Percentiles rank a stretch among this genome's conserved stretches.
These are phyloP conservation scores for Laothoe populi DNA, from an alignment of 2,888 invertebrate species.

Conservation along the genomic window DNA sequence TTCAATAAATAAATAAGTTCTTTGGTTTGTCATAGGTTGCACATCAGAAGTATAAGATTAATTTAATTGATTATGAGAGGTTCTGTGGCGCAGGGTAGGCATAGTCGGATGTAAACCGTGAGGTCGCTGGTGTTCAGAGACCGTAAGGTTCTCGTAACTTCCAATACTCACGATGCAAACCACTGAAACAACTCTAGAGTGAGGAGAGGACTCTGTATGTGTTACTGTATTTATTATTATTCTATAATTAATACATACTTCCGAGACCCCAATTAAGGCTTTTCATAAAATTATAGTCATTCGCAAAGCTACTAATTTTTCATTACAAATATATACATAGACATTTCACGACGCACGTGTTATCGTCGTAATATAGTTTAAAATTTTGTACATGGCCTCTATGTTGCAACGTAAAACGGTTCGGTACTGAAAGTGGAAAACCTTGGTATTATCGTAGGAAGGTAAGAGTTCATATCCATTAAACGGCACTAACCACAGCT, in stretches of 20 bases:
- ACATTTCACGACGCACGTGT: slow-evolving; percentile 8
- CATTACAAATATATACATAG: slow-evolving; percentile 20
- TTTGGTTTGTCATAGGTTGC: no score
- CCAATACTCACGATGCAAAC: no score
- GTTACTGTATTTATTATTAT: no score
- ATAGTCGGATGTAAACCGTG: no score
- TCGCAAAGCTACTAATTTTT: slow-evolving; percentile 19
- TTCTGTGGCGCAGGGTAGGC: no score
- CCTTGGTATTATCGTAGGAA: slow-evolving; percentile 77
- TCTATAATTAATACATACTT: not conserved
- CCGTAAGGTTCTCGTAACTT: no score
- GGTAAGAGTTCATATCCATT: slow-evolving; percentile 62
- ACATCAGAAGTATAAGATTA: no score
- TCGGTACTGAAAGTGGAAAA: slow-evolving; percentile 75
- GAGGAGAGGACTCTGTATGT: no score
- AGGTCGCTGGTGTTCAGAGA: no score
- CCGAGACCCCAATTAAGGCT: not conserved
- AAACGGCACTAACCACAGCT: slow-evolving; percentile 57
- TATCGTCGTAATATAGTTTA: slow-evolving; percentile 19
- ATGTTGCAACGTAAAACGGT: slow-evolving; percentile 54
- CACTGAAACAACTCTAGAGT: no score
- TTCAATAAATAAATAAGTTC: not conserved
- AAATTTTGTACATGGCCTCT: slow-evolving; percentile 42
- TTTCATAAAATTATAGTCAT: not conserved
- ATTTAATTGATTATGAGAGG: no score